These are phyloP conservation scores for Apodemus speciosus DNA, from an alignment of 2,113 vertebrate genomes.

Conservation along the genomic window DNA sequence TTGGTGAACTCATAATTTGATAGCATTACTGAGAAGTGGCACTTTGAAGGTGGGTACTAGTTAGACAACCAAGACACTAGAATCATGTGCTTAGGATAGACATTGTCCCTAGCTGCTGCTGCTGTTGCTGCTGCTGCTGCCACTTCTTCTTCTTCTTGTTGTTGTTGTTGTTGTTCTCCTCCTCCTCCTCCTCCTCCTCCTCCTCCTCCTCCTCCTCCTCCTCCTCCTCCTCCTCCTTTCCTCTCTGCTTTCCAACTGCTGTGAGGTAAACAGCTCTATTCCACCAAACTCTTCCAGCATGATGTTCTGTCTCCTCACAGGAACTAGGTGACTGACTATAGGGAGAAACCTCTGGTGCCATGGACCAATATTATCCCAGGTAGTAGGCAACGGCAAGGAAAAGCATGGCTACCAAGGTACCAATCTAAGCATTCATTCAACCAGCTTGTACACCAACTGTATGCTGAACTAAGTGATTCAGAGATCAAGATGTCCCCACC, in stretches of 20 bases:
- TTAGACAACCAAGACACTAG: not conserved
- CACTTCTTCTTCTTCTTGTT: no score
- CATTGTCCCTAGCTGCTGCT: not conserved
- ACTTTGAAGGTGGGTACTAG: not conserved
- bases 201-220: no score
- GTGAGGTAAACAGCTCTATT: not conserved
- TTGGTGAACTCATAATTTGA: not conserved
- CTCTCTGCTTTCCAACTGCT: not conserved
- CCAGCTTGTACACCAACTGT: not conserved
- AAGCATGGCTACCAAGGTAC: not conserved
- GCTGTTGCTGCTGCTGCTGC: no score
- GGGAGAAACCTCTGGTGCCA: not conserved
- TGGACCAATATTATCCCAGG: not conserved
- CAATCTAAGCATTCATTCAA: constrained; percentile 3
- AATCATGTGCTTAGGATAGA: no score
- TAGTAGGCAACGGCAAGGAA: not conserved
- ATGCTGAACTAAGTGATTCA: not conserved
- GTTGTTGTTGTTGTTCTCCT: no score
- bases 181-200: no score
- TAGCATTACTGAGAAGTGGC: not conserved
- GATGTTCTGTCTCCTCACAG: not conserved
- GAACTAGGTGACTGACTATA: not conserved
- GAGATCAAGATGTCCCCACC: not conserved
- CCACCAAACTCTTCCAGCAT: not conserved
- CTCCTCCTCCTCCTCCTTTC: not conserved